phyloP scores from a whole-genome alignment of 2,888 invertebrate genomes.

The Abrostola tripartita region DNA sequence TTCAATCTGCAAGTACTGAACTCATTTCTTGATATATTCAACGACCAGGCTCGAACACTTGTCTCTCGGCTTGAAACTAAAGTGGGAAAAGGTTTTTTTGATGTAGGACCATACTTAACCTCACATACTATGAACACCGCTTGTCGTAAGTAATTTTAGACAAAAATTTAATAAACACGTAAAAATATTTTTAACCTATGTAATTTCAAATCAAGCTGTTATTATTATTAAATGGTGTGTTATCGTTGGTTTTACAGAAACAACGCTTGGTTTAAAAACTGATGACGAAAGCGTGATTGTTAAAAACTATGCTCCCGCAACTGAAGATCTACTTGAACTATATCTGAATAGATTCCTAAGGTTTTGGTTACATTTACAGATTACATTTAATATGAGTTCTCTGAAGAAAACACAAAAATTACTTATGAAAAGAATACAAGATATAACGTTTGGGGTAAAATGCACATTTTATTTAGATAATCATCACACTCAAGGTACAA shows the following conservation, averaged over 20 bases:
- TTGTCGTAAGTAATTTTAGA: slow-evolving; percentile 58
- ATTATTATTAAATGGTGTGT: not conserved
- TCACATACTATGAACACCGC: slow-evolving; percentile 52
- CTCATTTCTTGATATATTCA: slow-evolving; percentile 56
- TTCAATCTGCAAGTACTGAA: slow-evolving; percentile 60
- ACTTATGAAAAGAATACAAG: slow-evolving; percentile 9
- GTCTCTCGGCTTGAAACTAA: slow-evolving; percentile 36
- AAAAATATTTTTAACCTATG: slow-evolving; percentile 3
- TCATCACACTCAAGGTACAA: too few relatives aligned
- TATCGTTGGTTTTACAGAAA: slow-evolving; percentile 19
- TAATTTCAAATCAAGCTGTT: not conserved
- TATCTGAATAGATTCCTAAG: slow-evolving; percentile 18
- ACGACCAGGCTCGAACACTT: slow-evolving; percentile 53
- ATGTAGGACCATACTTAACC: slow-evolving; percentile 46
- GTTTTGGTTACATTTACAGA: slow-evolving; percentile 24
- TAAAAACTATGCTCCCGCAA: slow-evolving; percentile 13
- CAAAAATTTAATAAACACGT: slow-evolving; percentile 4
- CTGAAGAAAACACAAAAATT: slow-evolving; percentile 18
- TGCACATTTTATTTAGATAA: not conserved
- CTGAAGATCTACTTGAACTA: slow-evolving; percentile 10
- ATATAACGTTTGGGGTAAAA: slow-evolving; percentile 15
- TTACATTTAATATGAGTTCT: slow-evolving; percentile 15
- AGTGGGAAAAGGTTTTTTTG: slow-evolving; percentile 53
- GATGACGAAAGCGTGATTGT: slow-evolving; percentile 13
- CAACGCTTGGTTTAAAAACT: slow-evolving; percentile 18